Evolutionary conservation across 2,888 invertebrate genomes (phyloP).

Genomic region (Hydraecia micacea): DNA sequence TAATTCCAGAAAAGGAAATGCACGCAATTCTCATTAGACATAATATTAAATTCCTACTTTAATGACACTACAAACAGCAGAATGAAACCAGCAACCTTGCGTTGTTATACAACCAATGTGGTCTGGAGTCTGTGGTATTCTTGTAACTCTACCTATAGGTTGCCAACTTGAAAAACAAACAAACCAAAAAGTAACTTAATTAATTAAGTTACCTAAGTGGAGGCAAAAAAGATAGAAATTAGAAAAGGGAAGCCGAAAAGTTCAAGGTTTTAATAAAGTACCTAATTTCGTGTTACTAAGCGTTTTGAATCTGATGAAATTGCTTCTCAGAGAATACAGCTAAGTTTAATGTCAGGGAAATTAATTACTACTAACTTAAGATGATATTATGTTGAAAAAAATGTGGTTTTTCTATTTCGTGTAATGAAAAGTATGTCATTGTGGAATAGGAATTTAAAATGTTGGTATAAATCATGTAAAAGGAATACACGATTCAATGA

Average conservation of each 20-base stretch:
- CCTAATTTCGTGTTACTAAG: neutral
- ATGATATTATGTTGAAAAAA: too few species aligned
- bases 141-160: slow-evolving; percentile 27
- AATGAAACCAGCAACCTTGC: slow-evolving; percentile 23
- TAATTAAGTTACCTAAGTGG: neutral
- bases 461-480: too few species aligned
- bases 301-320: neutral
- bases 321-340: neutral
- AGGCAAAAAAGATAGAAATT: neutral
- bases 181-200: slow-evolving; percentile 1
- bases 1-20: neutral
- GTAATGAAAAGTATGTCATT: too few species aligned
- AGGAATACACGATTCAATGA: too few species aligned
- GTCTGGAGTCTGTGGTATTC: slow-evolving; percentile 46
- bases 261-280: neutral
- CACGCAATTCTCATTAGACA: neutral
- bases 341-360: neutral
- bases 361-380: too few species aligned
- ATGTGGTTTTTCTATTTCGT: too few species aligned
- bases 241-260: neutral
- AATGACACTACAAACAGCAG: slow-evolving; percentile 26
- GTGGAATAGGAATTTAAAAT: too few species aligned
- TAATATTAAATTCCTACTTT: slow-evolving; percentile 3
- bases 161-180: slow-evolving; percentile 14
- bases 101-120: slow-evolving; percentile 23